A percentile compares a stretch with the other conserved stretches of the same genome.
These are phyloP conservation scores for Chrysemys picta DNA, from an alignment of 2,113 vertebrate genomes.

Conservation along the genomic window DNA sequence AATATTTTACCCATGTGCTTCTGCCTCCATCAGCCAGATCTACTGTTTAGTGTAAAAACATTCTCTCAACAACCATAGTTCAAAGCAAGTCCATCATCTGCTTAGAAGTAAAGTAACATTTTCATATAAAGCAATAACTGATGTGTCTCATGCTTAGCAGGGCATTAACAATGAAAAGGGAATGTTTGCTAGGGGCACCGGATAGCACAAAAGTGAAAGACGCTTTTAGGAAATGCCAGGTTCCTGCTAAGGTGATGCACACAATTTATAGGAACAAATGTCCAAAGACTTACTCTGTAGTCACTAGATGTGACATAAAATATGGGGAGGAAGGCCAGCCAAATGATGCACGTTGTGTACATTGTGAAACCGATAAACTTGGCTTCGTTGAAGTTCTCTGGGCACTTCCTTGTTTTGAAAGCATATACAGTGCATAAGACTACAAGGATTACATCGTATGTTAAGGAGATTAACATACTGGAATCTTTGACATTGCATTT, in stretches of 20 bases:
- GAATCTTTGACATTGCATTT: conserved; percentile 98
- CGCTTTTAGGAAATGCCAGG: background rate
- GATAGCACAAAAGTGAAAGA: background rate
- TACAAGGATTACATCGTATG: conserved; percentile 95
- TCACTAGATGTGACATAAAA: conserved; percentile 99
- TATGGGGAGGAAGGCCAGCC: conserved; percentile 99
- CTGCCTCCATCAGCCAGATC: background rate
- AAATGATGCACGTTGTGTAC: conserved; percentile 99
- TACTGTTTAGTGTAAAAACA: background rate
- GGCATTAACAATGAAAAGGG: background rate
- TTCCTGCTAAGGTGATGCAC: background rate
- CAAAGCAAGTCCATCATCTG: background rate
- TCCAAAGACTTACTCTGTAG: conserved; percentile 92
- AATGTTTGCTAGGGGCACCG: background rate
- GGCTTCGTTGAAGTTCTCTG: conserved; percentile 99
- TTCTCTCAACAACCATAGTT: background rate
- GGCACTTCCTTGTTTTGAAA: conserved; percentile 99
- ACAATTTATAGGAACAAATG: conserved; percentile 23
- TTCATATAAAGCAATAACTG: background rate
- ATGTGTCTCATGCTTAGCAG: background rate
- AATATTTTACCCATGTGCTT: background rate
- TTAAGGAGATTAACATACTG: conserved; percentile 96
- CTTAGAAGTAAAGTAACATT: background rate
- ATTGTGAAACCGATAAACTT: conserved; percentile 99
- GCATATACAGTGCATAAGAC: conserved; percentile 98